phyloP scores from a whole-genome alignment of 2,113 vertebrate genomes.

The Ardeotis arabs region DNA sequence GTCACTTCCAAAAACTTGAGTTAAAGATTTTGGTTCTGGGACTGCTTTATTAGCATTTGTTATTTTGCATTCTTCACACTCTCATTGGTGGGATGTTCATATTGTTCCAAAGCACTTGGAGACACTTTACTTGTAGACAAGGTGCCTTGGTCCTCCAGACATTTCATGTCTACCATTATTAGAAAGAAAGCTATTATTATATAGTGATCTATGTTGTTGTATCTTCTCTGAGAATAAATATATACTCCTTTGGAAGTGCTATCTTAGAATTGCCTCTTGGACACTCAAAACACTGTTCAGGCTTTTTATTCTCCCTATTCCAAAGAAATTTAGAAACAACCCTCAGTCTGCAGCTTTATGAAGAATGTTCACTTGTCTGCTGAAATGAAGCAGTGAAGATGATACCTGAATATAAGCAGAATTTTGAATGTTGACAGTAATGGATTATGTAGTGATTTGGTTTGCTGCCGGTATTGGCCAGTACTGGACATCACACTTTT shows the following conservation, averaged over 20 bases:
- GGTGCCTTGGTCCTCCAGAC: neutral
- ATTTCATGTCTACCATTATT: neutral
- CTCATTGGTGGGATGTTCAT: neutral
- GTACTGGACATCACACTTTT: neutral
- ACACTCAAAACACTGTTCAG: neutral
- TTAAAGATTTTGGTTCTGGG: neutral
- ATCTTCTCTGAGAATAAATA: neutral
- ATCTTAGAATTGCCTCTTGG: neutral
- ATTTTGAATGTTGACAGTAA: neutral
- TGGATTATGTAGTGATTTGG: neutral
- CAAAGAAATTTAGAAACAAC: neutral
- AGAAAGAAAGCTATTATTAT: neutral
- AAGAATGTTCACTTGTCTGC: neutral
- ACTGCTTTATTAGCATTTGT: neutral
- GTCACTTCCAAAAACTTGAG: neutral
- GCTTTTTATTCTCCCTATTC: neutral
- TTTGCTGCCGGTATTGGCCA: neutral
- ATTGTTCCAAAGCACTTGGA: neutral
- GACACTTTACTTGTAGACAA: neutral
- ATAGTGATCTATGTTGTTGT: neutral
- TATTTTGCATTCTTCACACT: neutral
- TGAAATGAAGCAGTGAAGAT: neutral
- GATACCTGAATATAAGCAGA: neutral
- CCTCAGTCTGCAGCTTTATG: neutral
- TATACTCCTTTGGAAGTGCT: neutral